These are phyloP conservation scores for Diadumene lineata DNA, from an alignment of 92 coral and sea anemone genomes.

Conservation along the genomic window DNA sequence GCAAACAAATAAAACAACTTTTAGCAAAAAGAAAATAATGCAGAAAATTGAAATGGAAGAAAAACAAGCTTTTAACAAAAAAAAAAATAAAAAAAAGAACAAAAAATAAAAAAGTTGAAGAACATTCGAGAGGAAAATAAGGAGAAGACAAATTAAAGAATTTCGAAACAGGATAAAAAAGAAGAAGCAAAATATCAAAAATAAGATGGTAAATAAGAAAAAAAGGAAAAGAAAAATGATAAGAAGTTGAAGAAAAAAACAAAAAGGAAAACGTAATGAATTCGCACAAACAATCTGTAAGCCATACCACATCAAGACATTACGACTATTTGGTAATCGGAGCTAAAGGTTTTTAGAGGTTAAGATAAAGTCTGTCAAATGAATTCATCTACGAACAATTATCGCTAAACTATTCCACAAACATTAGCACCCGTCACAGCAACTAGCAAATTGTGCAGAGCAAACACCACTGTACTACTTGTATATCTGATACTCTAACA, in stretches of 20 bases:
- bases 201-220: too few species aligned
- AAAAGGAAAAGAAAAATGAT: too few species aligned
- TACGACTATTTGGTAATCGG: conserved; percentile 2
- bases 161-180: too few species aligned
- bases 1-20: background rate
- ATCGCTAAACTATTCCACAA: background rate
- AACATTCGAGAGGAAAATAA: background rate
- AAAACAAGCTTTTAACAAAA: too few species aligned
- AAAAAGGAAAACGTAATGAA: too few species aligned
- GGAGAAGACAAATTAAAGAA: too few species aligned
- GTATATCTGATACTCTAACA: too few species aligned
- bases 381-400: background rate
- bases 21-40: too few species aligned
- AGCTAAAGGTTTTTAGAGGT: conserved; percentile 7
- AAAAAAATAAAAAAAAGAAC: background rate
- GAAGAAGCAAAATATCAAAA: too few species aligned
- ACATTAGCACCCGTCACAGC: background rate
- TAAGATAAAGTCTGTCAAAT: background rate
- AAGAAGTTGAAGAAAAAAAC: too few species aligned
- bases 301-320: background rate
- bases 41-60: background rate
- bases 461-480: too few species aligned
- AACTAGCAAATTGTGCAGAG: background rate
- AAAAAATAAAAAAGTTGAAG: too few species aligned
- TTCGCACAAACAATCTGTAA: background rate